Evolutionary conservation across 2,797 vertebrate genomes (phyloP), one percentile per base, ranked within the genome.

Genomic region (Coilia nasus): DNA sequence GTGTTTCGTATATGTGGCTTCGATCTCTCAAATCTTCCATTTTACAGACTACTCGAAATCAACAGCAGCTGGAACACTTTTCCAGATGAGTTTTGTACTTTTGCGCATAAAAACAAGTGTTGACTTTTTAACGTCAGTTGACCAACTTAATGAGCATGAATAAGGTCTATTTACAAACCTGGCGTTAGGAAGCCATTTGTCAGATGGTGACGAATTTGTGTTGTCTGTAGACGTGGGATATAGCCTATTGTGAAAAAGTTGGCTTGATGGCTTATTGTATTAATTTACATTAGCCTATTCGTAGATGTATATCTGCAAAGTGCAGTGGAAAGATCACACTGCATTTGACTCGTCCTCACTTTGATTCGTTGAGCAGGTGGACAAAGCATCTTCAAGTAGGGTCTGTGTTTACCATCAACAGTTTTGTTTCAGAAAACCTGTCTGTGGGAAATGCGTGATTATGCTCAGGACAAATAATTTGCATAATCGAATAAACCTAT

Each of bases 361-460:
- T 78, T 41, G 71, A 78, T 78, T 41, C 31, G 41, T 21, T 44
- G 71, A 78, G 35, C 71, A 44, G 71, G 71, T 41, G 35, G 71
- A 78, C 71, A 44, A 78, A 78, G 35, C 35, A 44, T 17, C 71
- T 78, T 2, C 31, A 41, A 44, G 31, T 78, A 78, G 2, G 64
- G 28, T n/a, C 14, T 31, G 71, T 78, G 35, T 78, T 78, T 44
- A 78, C 0, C 71, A 78, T 21, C 35, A 78, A 41, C 15, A 78
- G 35, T 41, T 19, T 75, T 75, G 35, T 21, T 21, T 78, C 6
- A 44, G 15, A 15, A 14, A 67, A 14, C 67, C 5, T 3, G 31
- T 75, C 2, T 31, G 31, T 44, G 71, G 71, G 71, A 78, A 44
- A 78, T 78, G 35, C 71, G 71, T 6, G 6, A 25, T 25, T 21